Evolutionary conservation across 1,140 invertebrate genomes (phyloP).

Genomic region (Bradynema listronoti): DNA sequence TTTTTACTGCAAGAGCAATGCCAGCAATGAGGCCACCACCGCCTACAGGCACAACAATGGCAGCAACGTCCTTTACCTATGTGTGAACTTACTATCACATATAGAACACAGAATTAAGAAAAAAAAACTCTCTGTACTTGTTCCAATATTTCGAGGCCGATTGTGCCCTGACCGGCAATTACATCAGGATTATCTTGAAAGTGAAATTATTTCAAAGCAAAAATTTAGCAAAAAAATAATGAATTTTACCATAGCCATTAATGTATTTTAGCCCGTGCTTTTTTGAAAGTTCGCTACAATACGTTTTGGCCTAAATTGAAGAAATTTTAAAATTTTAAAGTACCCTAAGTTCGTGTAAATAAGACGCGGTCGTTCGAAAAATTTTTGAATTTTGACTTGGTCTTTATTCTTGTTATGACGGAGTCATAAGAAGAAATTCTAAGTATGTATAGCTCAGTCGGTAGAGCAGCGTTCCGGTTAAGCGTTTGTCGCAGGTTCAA

Average conservation of each 20-base stretch:
- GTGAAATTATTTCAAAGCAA: neutral
- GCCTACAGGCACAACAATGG: constrained; percentile 71
- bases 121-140: constrained; percentile 62
- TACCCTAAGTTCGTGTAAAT: too few species aligned
- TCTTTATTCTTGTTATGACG: too few species aligned
- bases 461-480: too few species aligned
- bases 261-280: constrained; percentile 72
- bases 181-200: constrained; percentile 69
- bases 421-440: too few species aligned
- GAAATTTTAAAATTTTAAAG: neutral
- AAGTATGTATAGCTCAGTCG: too few species aligned
- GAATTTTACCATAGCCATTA: constrained; percentile 77
- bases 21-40: constrained; percentile 82
- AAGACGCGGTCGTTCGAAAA: too few species aligned
- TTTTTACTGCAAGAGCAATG: constrained; percentile 76
- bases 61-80: constrained; percentile 60
- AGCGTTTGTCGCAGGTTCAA: too few species aligned
- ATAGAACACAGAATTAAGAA: constrained; percentile 63
- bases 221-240: neutral
- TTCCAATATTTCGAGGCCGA: constrained; percentile 81
- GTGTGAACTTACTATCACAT: neutral
- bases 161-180: constrained; percentile 83
- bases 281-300: constrained; percentile 70
- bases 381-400: too few species aligned
- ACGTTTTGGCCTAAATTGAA: constrained; percentile 65